These are phyloP conservation scores for Pangasius macronema DNA, from an alignment of 2,797 vertebrate genomes.

Conservation along the genomic window DNA sequence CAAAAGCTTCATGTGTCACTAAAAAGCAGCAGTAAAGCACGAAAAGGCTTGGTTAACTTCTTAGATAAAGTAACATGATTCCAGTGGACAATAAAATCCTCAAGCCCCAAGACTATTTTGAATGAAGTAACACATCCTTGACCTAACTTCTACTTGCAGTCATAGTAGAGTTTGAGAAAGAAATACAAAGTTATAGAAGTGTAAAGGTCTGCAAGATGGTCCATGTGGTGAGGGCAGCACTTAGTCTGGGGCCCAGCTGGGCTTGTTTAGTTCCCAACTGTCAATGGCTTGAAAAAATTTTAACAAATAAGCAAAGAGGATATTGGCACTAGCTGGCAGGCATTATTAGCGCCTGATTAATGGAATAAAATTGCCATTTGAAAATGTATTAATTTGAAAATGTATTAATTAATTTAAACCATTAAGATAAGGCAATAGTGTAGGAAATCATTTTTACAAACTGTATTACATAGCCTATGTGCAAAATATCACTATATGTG, in stretches of 20 bases:
- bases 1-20: slow-evolving; percentile 23
- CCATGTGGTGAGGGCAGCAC: slow-evolving; percentile 28
- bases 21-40: slow-evolving; percentile 1
- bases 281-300: slow-evolving; percentile 16
- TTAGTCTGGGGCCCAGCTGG: slow-evolving; percentile 27
- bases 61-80: not conserved
- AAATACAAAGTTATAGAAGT: slow-evolving; percentile 14
- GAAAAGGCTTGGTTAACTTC: not conserved
- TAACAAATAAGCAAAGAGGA: not conserved
- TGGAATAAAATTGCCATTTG: slow-evolving; percentile 10
- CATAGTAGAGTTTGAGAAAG: slow-evolving; percentile 8
- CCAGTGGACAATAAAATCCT: not conserved
- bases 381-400: not conserved
- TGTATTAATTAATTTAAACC: not conserved
- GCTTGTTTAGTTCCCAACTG: slow-evolving; percentile 28
- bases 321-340: slow-evolving; percentile 11
- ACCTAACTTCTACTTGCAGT: not conserved
- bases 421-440: not conserved
- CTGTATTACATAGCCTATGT: not conserved
- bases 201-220: not conserved
- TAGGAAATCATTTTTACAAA: not conserved
- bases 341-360: not conserved
- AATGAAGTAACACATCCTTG: not conserved
- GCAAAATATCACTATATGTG: not conserved
- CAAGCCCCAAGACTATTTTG: not conserved